Percentiles rank a stretch among this genome's conserved stretches.
phyloP scores from a whole-genome alignment of 92 coral and sea anemone genomes.

The Parazoanthus swiftii region DNA sequence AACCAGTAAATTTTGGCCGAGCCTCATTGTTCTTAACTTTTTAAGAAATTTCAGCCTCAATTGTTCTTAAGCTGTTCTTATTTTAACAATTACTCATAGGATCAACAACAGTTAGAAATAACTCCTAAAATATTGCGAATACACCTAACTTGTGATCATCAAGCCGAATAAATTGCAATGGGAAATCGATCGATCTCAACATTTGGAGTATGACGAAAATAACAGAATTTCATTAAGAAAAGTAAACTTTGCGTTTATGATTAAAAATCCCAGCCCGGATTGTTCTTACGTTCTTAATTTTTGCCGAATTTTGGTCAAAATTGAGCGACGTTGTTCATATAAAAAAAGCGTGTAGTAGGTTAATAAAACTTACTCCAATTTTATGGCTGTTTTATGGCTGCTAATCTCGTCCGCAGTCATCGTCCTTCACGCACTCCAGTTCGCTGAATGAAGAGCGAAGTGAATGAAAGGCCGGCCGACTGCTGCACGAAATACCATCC shows the following conservation, averaged over 20 bases:
- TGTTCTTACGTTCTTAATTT: constrained; percentile 21
- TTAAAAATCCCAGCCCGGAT: constrained; percentile 27
- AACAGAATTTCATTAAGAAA: constrained; percentile 10
- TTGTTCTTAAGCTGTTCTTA: no score
- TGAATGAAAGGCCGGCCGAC: constrained; percentile 23
- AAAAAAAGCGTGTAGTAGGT: constrained; percentile 23
- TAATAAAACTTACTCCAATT: constrained; percentile 10
- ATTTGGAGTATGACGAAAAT: background rate
- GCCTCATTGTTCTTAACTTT: no score
- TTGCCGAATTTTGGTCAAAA: constrained; percentile 23
- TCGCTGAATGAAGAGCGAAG: constrained; percentile 28
- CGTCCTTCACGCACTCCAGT: constrained; percentile 18
- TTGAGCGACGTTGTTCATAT: background rate
- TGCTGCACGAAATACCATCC: constrained; percentile 20
- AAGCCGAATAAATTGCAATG: no score
- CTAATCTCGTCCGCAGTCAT: constrained; percentile 20
- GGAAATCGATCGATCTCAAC: no score
- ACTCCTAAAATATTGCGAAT: no score
- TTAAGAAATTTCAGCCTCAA: no score
- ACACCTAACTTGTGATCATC: no score
- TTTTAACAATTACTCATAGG: no score
- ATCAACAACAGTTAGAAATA: no score
- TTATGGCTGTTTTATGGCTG: constrained; percentile 31
- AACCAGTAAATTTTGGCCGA: no score
- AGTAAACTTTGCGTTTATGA: constrained; percentile 17